Conservation (phyloP, 2,113 vertebrate genomes). For the Tringa solitaria region DNA sequence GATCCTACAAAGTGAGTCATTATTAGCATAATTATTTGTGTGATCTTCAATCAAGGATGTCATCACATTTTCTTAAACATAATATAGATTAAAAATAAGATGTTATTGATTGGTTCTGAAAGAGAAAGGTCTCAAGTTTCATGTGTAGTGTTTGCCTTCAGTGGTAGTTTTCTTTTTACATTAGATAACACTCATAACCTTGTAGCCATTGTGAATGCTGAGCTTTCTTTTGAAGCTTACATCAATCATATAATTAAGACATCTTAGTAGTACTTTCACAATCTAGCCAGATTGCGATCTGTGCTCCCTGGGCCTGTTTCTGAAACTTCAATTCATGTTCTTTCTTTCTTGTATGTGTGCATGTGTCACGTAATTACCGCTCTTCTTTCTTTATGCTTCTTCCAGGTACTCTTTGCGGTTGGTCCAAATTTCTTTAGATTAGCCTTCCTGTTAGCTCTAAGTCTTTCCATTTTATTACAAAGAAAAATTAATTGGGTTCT, state of each 20-base stretch:
- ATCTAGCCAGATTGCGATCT: constrained; percentile 47
- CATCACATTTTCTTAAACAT: constrained; percentile 71
- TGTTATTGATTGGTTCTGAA: constrained; percentile 67
- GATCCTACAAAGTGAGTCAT: constrained; percentile 28
- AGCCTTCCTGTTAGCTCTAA: constrained; percentile 40
- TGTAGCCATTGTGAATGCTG: constrained; percentile 13
- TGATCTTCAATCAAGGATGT: constrained; percentile 71
- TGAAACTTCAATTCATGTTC: constrained; percentile 52
- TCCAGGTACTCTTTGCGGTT: constrained; percentile 50
- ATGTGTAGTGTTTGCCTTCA: constrained; percentile 35
- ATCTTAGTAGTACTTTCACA: constrained; percentile 52
- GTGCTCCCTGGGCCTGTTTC: constrained; percentile 41
- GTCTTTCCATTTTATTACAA: constrained; percentile 58
- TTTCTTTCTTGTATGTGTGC: constrained; percentile 44
- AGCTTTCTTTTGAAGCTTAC: constrained; percentile 69
- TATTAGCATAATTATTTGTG: constrained; percentile 68
- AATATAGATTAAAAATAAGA: constrained; percentile 70
- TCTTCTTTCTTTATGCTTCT: constrained; percentile 46
- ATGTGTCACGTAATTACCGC: constrained; percentile 55
- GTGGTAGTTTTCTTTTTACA: constrained; percentile 59
- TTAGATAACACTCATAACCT: constrained; percentile 62
- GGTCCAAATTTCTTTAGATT: constrained; percentile 62
- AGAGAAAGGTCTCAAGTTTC: constrained; percentile 51
- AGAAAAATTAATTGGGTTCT: constrained; percentile 67
- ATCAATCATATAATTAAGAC: constrained; percentile 78